Evolutionary conservation across 2,888 invertebrate genomes (phyloP).

Genomic region (Orgyia antiqua): DNA sequence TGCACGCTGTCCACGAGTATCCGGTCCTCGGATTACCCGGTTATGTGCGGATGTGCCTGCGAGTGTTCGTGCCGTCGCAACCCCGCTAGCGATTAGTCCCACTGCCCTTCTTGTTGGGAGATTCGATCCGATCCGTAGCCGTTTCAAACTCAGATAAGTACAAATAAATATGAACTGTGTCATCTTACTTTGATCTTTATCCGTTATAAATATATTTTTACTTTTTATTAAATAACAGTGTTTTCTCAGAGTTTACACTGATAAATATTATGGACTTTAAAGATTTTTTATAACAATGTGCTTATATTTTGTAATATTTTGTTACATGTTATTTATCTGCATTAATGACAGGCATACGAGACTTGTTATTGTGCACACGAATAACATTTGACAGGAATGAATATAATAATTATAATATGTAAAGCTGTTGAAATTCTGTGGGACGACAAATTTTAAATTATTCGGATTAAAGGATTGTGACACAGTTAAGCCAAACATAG

Average conservation of each 20-base stretch:
- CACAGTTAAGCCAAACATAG: too few relatives aligned
- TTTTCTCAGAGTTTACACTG: not conserved
- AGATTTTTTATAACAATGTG: too few relatives aligned
- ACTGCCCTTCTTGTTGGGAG: constrained; percentile 52
- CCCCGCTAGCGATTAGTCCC: constrained; percentile 58
- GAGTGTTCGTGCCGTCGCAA: constrained; percentile 63
- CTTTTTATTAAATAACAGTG: not conserved
- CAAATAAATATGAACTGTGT: constrained; percentile 31
- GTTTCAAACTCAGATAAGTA: constrained; percentile 54
- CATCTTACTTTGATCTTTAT: constrained; percentile 17
- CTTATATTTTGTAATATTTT: too few relatives aligned
- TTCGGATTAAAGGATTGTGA: too few relatives aligned
- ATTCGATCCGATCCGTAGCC: constrained; percentile 41
- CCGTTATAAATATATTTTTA: constrained; percentile 1
- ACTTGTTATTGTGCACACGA: not conserved
- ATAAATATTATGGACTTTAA: too few relatives aligned
- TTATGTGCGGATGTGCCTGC: constrained; percentile 48
- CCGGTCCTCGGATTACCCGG: constrained; percentile 49
- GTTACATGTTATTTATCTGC: too few relatives aligned
- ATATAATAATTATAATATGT: too few relatives aligned
- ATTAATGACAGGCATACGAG: not conserved
- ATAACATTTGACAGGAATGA: too few relatives aligned
- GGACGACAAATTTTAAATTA: too few relatives aligned
- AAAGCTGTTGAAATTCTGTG: too few relatives aligned
- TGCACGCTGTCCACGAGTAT: constrained; percentile 30